Base-by-base conservation (phyloP, 2,797 vertebrate species). In the Pangasius larnaudii region DNA sequence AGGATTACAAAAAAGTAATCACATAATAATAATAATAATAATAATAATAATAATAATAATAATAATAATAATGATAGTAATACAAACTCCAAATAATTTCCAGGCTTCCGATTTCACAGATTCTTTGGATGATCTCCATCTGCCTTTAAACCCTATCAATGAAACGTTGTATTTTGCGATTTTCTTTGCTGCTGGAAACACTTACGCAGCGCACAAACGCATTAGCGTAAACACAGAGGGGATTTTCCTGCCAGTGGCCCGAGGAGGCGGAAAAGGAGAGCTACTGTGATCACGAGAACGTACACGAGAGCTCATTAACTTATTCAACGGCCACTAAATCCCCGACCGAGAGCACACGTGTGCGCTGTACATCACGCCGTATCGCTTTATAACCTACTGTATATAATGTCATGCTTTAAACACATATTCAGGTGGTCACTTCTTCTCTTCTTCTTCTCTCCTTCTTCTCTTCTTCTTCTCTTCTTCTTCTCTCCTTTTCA, bases 141-240 rank as follows among this genome's bases (percentile, higher is more conserved):
- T 67, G 81, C 18, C 61, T 83, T 67, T 67, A 49, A 67, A 67
- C 67, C 49, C 81, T 10, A 65, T 83, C n/a, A 67, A 83, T 83
- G 51, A 67, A 83, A n/a, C 39, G 1, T 22, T 18, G 27, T 65
- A 5, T 65, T 83, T 65, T 63, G 61, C 6, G 22, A 5, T 46
- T 77, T 63, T 75, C 16, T 63, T 77, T 22, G 72, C 85, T 85
- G 53, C 96, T 96, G 96, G 95, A 97, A 96, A 95, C 94, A 96
- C 96, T 97, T 96, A 96, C 5, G 95, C 95, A 95, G 96, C 95
- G 94, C 96, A 96, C 96, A 96, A 96, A 96, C 93, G 94, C 95
- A 95, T 96, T 94, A 95, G 95, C 95, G 95, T 94, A 92, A 96
- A 96, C 94, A 93, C 92, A 93, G 94, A 58, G 81, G 27, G 65